A percentile compares a stretch with the other conserved stretches of the same genome.
phyloP scores from a whole-genome alignment of 2,113 vertebrate genomes.

The Microcebus griseorufus region DNA sequence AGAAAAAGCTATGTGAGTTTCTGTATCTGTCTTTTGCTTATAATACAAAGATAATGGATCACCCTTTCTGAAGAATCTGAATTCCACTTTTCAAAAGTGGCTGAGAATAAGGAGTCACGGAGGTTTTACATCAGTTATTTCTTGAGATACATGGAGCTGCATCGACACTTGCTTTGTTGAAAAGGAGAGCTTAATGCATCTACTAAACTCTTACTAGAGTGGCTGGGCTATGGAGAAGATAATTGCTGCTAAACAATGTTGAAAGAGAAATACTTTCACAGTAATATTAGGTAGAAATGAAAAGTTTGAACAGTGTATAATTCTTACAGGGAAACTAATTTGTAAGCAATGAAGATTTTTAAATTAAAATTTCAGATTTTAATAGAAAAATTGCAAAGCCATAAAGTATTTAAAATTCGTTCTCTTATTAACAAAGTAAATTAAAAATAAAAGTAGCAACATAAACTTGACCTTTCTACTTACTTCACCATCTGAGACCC shows the following conservation, averaged over 20 bases:
- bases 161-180: background rate
- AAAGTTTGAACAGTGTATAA: background rate
- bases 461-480: constrained; percentile 17
- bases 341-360: background rate
- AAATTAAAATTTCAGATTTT: constrained; percentile 32
- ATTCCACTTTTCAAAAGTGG: constrained; percentile 55
- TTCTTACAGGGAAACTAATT: background rate
- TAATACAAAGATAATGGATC: constrained; percentile 54
- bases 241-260: background rate
- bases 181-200: background rate
- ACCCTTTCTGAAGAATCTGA: constrained; percentile 38
- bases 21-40: constrained; percentile 50
- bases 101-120: constrained; percentile 16
- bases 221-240: background rate
- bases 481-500: constrained; percentile 47
- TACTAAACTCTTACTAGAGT: background rate
- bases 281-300: background rate
- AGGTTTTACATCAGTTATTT: background rate
- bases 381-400: constrained; percentile 25
- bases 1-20: constrained; percentile 10
- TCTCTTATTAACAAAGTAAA: background rate
- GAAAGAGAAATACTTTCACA: background rate
- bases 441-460: background rate
- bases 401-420: background rate
- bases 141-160: background rate